phyloP scores from a whole-genome alignment of 2,113 vertebrate species.

The Ceuthmochares aereus region DNA sequence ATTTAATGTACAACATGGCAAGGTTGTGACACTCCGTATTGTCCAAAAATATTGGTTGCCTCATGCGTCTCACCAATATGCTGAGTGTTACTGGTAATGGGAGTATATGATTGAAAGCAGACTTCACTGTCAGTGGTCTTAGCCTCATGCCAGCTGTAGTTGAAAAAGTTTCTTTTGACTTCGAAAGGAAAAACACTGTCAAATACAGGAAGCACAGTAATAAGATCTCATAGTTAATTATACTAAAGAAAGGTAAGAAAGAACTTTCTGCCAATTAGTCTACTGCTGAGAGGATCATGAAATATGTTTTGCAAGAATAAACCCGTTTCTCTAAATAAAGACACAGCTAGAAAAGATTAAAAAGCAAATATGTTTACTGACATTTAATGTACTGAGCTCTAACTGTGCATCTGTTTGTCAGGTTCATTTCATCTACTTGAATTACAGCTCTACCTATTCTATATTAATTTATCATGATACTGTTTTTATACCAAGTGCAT shows the following conservation, averaged over 20 bases:
- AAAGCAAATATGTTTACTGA: background rate
- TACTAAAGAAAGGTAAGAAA: constrained; percentile 34
- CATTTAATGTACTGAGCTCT: background rate
- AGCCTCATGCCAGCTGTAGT: background rate
- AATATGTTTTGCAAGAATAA: background rate
- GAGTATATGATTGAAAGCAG: constrained; percentile 51
- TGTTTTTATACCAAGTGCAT: background rate
- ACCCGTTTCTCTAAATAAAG: background rate
- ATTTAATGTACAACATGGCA: constrained; percentile 52
- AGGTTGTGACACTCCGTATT: background rate
- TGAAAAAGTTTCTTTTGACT: background rate
- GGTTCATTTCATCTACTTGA: background rate
- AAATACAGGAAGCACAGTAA: background rate
- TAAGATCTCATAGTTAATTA: constrained; percentile 25
- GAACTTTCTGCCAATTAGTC: constrained; percentile 15
- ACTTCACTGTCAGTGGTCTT: constrained; percentile 54
- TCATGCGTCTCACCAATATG: background rate
- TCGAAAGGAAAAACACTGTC: background rate
- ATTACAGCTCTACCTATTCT: background rate
- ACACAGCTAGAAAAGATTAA: background rate
- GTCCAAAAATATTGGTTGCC: constrained; percentile 21
- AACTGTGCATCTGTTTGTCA: background rate
- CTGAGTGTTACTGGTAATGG: background rate
- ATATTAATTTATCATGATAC: background rate
- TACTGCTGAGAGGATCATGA: background rate